phyloP scores from a whole-genome alignment of 2,113 vertebrate species.

The Azemiops feae region DNA sequence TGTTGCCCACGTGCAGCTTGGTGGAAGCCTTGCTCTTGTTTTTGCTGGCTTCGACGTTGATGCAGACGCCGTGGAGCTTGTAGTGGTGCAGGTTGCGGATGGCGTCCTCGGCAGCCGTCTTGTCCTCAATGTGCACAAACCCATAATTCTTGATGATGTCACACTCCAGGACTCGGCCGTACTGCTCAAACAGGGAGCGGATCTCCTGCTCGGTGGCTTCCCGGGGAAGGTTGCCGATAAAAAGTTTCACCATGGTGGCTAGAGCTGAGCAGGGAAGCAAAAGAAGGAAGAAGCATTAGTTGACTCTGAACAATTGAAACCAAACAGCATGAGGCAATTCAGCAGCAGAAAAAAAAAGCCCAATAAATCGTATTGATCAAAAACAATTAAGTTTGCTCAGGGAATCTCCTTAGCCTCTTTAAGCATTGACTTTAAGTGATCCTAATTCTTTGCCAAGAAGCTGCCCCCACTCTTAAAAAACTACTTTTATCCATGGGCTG shows the following conservation, averaged over 20 bases:
- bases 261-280: not conserved
- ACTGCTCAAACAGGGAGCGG: slow-evolving; percentile 90
- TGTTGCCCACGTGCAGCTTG: slow-evolving; percentile 93
- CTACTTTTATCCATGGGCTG: too few species aligned
- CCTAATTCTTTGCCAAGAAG: not conserved
- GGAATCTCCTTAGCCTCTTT: not conserved
- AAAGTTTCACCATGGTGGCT: slow-evolving; percentile 91
- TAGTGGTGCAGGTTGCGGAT: slow-evolving; percentile 93
- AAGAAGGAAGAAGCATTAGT: not conserved
- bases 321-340: not conserved
- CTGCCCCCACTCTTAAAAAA: too few species aligned
- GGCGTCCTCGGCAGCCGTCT: slow-evolving; percentile 86
- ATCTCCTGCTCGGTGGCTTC: slow-evolving; percentile 91
- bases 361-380: too few species aligned
- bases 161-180: slow-evolving; percentile 92
- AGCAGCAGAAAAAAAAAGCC: not conserved
- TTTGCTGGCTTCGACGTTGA: slow-evolving; percentile 93
- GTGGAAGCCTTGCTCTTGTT: slow-evolving; percentile 90
- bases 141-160: slow-evolving; percentile 96
- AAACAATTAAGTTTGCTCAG: not conserved
- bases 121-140: slow-evolving; percentile 94
- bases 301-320: not conserved
- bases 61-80: slow-evolving; percentile 88
- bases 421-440: not conserved
- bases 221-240: slow-evolving; percentile 91